These are phyloP conservation scores for Astropecten irregularis DNA, from an alignment of 53 echinoderm and acorn worm species.

Conservation along the genomic window DNA sequence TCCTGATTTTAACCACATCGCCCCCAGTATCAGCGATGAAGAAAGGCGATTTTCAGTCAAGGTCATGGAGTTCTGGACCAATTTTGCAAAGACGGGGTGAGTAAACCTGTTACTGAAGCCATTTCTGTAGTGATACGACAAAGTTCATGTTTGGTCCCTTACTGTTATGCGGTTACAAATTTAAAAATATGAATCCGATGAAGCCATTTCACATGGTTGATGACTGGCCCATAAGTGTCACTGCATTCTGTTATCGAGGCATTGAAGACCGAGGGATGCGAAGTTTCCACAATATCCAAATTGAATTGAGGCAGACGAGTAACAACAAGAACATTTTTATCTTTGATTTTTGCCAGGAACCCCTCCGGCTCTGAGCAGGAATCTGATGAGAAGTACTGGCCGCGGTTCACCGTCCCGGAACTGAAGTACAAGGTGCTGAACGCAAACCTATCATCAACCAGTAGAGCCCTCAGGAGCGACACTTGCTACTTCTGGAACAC, in stretches of 20 bases:
- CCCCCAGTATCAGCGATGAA: constrained; percentile 23
- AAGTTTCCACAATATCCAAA: no score
- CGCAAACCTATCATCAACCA: background rate
- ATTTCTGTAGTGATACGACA: no score
- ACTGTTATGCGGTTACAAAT: no score
- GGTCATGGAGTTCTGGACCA: constrained; percentile 64
- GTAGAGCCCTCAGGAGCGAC: background rate
- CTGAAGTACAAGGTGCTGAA: background rate
- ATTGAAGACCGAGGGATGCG: background rate
- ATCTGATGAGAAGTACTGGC: background rate
- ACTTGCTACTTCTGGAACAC: background rate
- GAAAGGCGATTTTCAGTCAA: constrained; percentile 61
- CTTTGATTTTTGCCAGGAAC: background rate
- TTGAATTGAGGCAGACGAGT: background rate
- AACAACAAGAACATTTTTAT: background rate
- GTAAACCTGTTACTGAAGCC: no score
- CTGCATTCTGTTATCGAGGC: no score
- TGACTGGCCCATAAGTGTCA: no score
- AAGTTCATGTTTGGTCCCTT: no score
- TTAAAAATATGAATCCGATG: no score
- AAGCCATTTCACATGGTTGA: no score
- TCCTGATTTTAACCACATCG: background rate
- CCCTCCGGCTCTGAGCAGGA: background rate
- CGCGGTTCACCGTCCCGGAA: background rate
- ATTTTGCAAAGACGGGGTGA: constrained; percentile 62